These are phyloP conservation scores for Trachops cirrhosus DNA, from an alignment of 2,797 vertebrate genomes.

Conservation along the genomic window DNA sequence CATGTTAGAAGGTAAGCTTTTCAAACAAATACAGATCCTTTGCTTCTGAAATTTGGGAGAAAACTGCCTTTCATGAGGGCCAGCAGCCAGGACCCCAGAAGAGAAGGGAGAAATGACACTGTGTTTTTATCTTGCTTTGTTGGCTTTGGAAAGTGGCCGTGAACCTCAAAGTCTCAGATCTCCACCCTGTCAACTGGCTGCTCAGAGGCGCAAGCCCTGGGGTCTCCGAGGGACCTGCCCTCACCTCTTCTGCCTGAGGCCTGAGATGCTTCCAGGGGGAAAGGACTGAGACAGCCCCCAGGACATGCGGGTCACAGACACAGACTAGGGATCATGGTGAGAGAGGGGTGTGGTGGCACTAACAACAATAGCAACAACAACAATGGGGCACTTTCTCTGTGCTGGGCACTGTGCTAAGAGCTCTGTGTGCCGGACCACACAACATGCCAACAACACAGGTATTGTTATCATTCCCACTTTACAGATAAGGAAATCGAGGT, in stretches of 20 bases:
- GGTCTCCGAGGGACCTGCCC: background rate
- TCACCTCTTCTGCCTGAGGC: background rate
- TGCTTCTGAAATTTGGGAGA: slow-evolving; percentile 53
- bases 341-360: background rate
- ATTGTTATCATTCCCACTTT: background rate
- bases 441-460: background rate
- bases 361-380: background rate
- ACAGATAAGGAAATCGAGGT: background rate
- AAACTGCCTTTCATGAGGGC: slow-evolving; percentile 49
- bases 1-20: slow-evolving; percentile 15
- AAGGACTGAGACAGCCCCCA: background rate
- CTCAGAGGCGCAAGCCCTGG: background rate
- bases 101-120: background rate
- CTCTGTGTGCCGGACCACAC: background rate
- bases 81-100: slow-evolving; percentile 10
- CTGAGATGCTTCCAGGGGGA: background rate
- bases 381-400: background rate
- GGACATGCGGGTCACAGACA: background rate
- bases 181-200: background rate
- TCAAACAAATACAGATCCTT: background rate
- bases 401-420: background rate
- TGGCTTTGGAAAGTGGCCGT: slow-evolving; percentile 5
- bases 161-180: background rate
- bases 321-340: no score
- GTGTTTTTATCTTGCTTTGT: background rate